Evolutionary conservation across 1,140 invertebrate species (phyloP).

Genomic region (Fopius arisanus): DNA sequence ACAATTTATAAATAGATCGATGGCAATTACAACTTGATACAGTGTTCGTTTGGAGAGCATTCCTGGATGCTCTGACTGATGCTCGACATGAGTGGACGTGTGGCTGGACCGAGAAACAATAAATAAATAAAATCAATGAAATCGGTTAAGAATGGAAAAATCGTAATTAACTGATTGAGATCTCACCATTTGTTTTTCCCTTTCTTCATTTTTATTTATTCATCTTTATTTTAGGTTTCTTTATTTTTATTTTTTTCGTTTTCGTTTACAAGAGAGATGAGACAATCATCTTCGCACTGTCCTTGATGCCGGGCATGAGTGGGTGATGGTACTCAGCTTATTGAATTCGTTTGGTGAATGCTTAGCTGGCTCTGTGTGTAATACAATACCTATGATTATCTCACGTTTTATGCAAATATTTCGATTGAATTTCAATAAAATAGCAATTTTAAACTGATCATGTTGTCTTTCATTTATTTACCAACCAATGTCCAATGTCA

Average conservation of each 20-base stretch:
- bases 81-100: constrained; percentile 54
- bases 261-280: not conserved
- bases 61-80: constrained; percentile 25
- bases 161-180: not conserved
- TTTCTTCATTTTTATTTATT: not conserved
- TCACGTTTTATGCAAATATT: constrained; percentile 10
- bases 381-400: constrained; percentile 10
- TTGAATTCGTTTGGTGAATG: constrained; percentile 8
- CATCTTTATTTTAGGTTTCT: not conserved
- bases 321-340: constrained; percentile 12
- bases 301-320: not conserved
- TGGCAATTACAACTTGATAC: not conserved
- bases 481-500: no score
- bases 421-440: not conserved
- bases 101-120: constrained; percentile 68
- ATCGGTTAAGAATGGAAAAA: not conserved
- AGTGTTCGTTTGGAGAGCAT: not conserved
- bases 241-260: not conserved
- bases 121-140: constrained; percentile 44
- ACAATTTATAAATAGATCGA: no score
- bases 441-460: not conserved
- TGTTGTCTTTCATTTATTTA: not conserved
- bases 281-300: constrained; percentile 13
- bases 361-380: constrained; percentile 14
- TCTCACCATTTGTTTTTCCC: not conserved